Evolutionary conservation across 2,113 vertebrate species (phyloP), one percentile per base, ranked within the genome.

Genomic region (Pluvialis apricaria): DNA sequence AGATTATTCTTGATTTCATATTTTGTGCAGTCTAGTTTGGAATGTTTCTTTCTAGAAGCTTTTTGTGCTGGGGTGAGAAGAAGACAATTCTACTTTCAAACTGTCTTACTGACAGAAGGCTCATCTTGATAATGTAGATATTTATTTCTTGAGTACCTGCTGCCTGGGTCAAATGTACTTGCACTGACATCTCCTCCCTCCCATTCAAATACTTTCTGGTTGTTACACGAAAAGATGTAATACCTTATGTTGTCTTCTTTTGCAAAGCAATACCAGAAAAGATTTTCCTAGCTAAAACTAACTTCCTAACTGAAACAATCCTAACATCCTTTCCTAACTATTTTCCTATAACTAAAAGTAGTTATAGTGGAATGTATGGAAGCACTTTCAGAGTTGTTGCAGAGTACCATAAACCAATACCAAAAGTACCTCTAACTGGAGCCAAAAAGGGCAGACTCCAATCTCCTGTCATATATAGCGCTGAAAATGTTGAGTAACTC

Each of bases 41-140:
- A 49, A n/a, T 36, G 12, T 52, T 76, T 68, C 16, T 64, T 52
- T 57, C 22, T 52, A 34, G 28, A 73, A 60, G 26, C 2, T 38
- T 64, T 69, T 87, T 55, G 18, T 47, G 11, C 6, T 54, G 31
- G 10, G 6, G 8, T 72, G 29, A 76, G 36, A 28, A 79, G 13
- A 60, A 0, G 2, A 64, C 5, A 42, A 64, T 64, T 64, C 26
- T 47, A 36, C 0, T 0, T 60, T 61, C 60, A 45, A 72, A 66
- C 15, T 42, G 16, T 58, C 31, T 75, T 88, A 36, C 49, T 73
- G 38, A 58, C 13, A 75, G n/a, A 11, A 52, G 24, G 11, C 9
- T 69, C 4, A 49, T 42, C 14, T 52, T 58, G 31, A 19, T 75
- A 58, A 54, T 26, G 62, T 65, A 76, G 29, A 11, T 54, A 42